phyloP scores from a whole-genome alignment of 1,140 invertebrate genomes.

The Trachelipus rathkii region DNA sequence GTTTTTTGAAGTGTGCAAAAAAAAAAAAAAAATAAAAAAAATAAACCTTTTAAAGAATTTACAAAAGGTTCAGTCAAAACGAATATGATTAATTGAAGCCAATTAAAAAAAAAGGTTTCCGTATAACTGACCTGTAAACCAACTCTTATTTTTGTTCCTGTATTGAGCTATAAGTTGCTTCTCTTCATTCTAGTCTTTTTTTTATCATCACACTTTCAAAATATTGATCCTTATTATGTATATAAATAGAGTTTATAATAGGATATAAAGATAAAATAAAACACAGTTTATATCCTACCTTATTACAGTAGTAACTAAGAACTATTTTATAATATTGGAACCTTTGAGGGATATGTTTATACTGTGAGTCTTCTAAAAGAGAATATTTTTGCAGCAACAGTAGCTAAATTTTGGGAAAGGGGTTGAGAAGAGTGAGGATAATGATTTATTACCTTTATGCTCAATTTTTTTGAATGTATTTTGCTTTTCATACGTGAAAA shows the following conservation, averaged over 20 bases:
- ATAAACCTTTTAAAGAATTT: neutral
- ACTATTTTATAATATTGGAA: neutral
- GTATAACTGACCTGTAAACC: neutral
- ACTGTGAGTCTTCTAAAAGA: neutral
- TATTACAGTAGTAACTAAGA: neutral
- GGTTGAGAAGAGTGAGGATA: neutral
- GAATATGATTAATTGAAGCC: neutral
- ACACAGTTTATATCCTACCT: neutral
- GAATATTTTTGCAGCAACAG: neutral
- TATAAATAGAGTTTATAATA: neutral
- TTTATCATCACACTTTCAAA: neutral
- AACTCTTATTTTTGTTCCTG: neutral
- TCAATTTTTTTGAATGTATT: neutral
- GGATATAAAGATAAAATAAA: too few relatives aligned
- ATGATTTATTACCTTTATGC: constrained; percentile 1
- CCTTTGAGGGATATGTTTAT: too few relatives aligned
- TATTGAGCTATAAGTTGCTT: neutral
- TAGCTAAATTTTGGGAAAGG: constrained; percentile 7
- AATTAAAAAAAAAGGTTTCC: neutral
- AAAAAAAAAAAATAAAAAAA: too few relatives aligned
- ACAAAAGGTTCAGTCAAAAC: constrained; percentile 7
- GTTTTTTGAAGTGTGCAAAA: neutral
- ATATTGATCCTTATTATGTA: constrained; percentile 11
- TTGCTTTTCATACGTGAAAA: neutral
- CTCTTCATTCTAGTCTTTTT: neutral